phyloP scores from a whole-genome alignment of 2,113 vertebrate genomes.

The Sminthopsis crassicaudata region DNA sequence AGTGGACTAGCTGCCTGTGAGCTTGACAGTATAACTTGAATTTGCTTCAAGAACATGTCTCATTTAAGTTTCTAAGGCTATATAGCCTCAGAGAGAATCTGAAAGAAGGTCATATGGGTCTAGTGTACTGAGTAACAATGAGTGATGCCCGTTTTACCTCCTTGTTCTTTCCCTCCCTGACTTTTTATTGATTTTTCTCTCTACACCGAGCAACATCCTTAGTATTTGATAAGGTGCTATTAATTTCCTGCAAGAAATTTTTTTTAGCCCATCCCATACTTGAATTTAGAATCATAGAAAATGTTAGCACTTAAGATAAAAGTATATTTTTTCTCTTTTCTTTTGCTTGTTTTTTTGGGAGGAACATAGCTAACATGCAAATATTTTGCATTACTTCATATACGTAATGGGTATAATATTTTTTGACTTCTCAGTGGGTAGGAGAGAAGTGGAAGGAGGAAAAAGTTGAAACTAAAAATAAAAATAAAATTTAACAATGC shows the following conservation, averaged over 20 bases:
- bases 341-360: neutral
- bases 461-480: neutral
- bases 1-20: slow-evolving; percentile 39
- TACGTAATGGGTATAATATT: neutral
- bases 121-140: neutral
- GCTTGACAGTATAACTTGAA: slow-evolving; percentile 34
- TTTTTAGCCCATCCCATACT: slow-evolving; percentile 63
- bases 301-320: neutral
- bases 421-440: neutral
- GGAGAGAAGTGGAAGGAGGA: neutral
- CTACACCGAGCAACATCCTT: slow-evolving; percentile 54
- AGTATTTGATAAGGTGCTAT: slow-evolving; percentile 66
- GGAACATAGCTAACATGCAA: neutral
- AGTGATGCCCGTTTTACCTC: slow-evolving; percentile 33
- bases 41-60: slow-evolving; percentile 39
- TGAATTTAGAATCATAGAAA: neutral
- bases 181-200: slow-evolving; percentile 34
- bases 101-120: neutral
- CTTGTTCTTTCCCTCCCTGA: slow-evolving; percentile 34
- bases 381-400: neutral
- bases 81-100: slow-evolving; percentile 32
- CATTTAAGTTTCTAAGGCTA: neutral
- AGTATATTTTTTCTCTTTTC: neutral
- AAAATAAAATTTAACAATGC: neutral
- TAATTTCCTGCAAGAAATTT: slow-evolving; percentile 60